Conservation (phyloP, 2,888 invertebrate genomes). For the Ophion ellenae region DNA sequence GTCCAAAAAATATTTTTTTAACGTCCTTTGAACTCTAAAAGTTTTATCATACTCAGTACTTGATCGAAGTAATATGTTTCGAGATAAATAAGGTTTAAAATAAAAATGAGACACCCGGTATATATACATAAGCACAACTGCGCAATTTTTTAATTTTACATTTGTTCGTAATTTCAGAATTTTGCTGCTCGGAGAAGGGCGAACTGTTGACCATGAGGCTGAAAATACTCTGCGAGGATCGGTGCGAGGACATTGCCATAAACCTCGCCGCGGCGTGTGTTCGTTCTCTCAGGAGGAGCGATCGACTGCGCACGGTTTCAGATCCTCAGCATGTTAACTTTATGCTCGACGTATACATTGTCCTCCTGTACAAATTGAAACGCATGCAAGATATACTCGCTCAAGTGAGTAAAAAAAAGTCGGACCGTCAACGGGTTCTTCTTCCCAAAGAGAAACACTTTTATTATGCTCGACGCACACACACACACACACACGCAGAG, state of each 20-base stretch:
- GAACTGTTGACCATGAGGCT: constrained; percentile 86
- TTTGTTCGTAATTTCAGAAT: constrained; percentile 81
- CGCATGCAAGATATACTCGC: constrained; percentile 85
- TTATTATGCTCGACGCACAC: no score
- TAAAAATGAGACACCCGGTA: no score
- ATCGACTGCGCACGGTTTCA: constrained; percentile 80
- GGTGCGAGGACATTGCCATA: constrained; percentile 87
- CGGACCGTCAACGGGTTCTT: no score
- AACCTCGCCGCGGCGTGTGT: constrained; percentile 86
- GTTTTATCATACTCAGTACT: no score
- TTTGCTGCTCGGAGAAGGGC: constrained; percentile 87
- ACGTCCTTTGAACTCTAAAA: no score
- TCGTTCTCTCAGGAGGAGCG: constrained; percentile 84
- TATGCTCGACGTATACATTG: constrained; percentile 87
- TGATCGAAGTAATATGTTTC: no score
- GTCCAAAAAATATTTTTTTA: no score
- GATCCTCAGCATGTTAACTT: constrained; percentile 85
- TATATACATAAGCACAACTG: not conserved
- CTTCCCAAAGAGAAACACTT: no score
- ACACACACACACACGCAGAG: no score
- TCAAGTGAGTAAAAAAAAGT: constrained; percentile 81
- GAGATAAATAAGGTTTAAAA: no score
- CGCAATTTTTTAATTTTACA: not conserved
- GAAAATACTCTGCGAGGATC: constrained; percentile 86
- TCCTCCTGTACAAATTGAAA: constrained; percentile 86